Evolutionary conservation across 2,888 invertebrate genomes (phyloP), one percentile per base, ranked within the genome.

Genomic region (Rhorus exstirpatorius): DNA sequence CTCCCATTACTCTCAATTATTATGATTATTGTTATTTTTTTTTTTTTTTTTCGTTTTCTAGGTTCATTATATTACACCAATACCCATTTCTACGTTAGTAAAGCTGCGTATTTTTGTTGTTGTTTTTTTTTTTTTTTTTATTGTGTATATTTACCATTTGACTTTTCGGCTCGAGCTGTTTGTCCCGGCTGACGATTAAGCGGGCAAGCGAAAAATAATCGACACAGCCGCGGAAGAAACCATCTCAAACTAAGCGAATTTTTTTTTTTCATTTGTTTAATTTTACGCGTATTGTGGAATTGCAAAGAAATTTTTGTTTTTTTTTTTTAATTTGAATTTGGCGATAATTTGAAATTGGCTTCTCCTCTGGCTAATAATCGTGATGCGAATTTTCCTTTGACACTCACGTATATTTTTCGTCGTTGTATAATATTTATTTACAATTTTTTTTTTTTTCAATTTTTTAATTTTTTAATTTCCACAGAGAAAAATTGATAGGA

Each of bases 141-240:
- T 26, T 81, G 70, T 19, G 17, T 86, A 90, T 90, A 90, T 90
- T 90, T 91, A 90, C 89, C 90, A 86, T 86, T 86, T 84, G 77
- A 85, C 87, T 85, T 88, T 84, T 88, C 83, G 87, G 83, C 88
- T 88, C 89, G 87, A 81, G 87, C 68, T 88, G 87, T 87, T 21
- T 70, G 26, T 88, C 87, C 88, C 88, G 87, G 88, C 86, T 88
- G 86, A 88, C 77, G 80, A 88, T 81, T 86, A 88, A 87, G 88
- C 88, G 89, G 89, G 84, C 84, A 90, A 90, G 88, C 89, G 88
- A 88, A 89, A 90, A 91, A 91, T 90, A 89, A 91, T 89, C 86
- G 88, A 89, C 88, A 89, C 89, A 87, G 87, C 88, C 90, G 86
- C 81, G 83, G 86, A 90, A 90, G 88, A 90, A 92, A 89, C 90